Percentiles rank a stretch among this genome's conserved stretches.
phyloP scores from a whole-genome alignment of 1,140 invertebrate species.

The Lutraria rhynchaena region DNA sequence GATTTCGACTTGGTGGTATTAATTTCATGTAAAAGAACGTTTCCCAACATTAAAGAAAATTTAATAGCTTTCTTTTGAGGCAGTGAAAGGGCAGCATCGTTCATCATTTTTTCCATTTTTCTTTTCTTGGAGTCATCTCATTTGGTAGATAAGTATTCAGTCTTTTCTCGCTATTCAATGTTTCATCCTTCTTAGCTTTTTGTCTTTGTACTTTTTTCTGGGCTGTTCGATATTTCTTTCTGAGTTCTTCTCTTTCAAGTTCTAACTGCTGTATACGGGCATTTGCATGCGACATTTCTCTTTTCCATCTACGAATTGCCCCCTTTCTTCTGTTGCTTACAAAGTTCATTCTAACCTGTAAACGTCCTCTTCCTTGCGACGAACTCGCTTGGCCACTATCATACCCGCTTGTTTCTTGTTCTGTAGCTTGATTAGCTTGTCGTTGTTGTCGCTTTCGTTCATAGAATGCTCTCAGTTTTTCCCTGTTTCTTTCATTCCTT shows the following conservation, averaged over 20 bases:
- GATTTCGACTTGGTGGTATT: not conserved
- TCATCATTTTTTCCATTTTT: slow-evolving; percentile 14
- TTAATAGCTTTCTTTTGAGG: not conserved
- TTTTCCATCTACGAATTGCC: slow-evolving; percentile 33
- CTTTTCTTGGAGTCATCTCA: slow-evolving; percentile 4
- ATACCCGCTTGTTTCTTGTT: slow-evolving; percentile 31
- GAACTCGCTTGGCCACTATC: slow-evolving; percentile 1
- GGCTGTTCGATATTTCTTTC: too few relatives aligned
- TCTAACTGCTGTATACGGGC: slow-evolving; percentile 5
- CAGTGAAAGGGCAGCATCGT: not conserved
- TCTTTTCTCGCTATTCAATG: too few relatives aligned
- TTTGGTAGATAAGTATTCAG: too few relatives aligned
- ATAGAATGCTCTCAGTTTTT: slow-evolving; percentile 31
- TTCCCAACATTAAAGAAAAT: not conserved
- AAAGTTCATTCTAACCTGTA: slow-evolving; percentile 31
- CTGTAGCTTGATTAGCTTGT: not conserved
- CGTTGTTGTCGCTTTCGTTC: slow-evolving; percentile 1
- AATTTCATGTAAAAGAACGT: slow-evolving; percentile 18
- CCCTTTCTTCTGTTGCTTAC: slow-evolving; percentile 20
- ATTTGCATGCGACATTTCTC: slow-evolving; percentile 14
- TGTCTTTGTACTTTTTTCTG: slow-evolving; percentile 1
- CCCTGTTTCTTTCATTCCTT: slow-evolving; percentile 4
- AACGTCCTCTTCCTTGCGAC: not conserved
- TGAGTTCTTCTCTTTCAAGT: slow-evolving; percentile 32
- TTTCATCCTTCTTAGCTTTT: not conserved